These are phyloP conservation scores for Acridotheres tristis DNA, from an alignment of 2,797 vertebrate genomes.

Conservation along the genomic window DNA sequence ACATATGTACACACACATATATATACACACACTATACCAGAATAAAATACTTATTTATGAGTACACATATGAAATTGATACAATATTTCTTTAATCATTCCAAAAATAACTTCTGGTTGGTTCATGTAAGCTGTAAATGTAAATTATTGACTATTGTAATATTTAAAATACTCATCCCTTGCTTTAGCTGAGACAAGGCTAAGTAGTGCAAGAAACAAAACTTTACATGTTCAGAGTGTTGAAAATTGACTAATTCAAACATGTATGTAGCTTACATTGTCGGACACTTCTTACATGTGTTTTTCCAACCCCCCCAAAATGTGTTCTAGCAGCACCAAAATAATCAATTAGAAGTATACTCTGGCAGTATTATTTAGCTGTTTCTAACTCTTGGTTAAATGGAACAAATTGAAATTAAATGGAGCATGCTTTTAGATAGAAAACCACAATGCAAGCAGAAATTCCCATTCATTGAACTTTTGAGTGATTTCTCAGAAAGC, in stretches of 20 bases:
- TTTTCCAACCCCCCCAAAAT: not conserved
- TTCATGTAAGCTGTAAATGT: not conserved
- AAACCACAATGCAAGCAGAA: not conserved
- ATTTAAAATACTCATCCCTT: not conserved
- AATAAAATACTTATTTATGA: not conserved
- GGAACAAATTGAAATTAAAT: not conserved
- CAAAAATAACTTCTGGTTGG: not conserved
- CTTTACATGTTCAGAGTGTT: not conserved
- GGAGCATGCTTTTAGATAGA: not conserved
- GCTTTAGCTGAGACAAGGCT: not conserved
- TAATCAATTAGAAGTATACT: not conserved
- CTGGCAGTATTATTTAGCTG: not conserved
- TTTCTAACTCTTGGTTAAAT: not conserved
- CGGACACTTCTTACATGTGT: not conserved
- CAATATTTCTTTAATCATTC: not conserved
- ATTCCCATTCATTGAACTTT: not conserved
- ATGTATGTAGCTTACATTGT: not conserved
- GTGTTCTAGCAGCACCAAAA: not conserved
- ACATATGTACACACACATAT: not conserved
- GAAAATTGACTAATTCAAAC: not conserved
- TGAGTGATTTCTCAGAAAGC: not conserved
- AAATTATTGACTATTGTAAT: not conserved
- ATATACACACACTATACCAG: not conserved
- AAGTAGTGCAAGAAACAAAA: not conserved
- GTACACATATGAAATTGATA: not conserved